Conservation (phyloP, 2,888 invertebrate species). For the Diloba caeruleocephala region DNA sequence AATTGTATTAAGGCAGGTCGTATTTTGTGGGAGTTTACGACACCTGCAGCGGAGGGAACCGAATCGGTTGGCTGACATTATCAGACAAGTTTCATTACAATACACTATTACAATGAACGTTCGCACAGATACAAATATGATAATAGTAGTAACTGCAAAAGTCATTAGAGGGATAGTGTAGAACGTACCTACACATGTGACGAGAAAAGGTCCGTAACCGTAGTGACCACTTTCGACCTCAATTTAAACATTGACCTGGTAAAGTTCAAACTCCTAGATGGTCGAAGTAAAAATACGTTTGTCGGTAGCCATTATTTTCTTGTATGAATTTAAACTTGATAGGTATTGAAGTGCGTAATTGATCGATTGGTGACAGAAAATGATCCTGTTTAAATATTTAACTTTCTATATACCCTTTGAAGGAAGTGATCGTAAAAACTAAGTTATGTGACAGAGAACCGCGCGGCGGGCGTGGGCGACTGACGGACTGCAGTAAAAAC, state of each 20-base stretch:
- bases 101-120: conserved; percentile 26
- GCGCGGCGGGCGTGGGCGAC: conserved; percentile 33
- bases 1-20: neutral
- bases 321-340: conserved; percentile 50
- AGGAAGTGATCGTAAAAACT: conserved; percentile 55
- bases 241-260: conserved; percentile 77
- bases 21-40: conserved; percentile 33
- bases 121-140: conserved; percentile 30
- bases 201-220: conserved; percentile 62
- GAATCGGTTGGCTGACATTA: conserved; percentile 14
- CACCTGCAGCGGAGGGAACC: conserved; percentile 6
- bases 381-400: conserved; percentile 37
- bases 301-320: conserved; percentile 54
- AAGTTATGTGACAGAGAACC: conserved; percentile 58
- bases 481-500: conserved; percentile 56
- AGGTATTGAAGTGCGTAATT: conserved; percentile 45
- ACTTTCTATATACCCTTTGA: conserved; percentile 34
- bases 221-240: conserved; percentile 78
- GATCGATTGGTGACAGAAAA: conserved; percentile 23
- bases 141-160: conserved; percentile 33
- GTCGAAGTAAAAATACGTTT: conserved; percentile 52
- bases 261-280: conserved; percentile 69
- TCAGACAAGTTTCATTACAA: conserved; percentile 38
- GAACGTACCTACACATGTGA: conserved; percentile 52
- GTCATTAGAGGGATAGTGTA: conserved; percentile 51